A percentile compares a stretch with the other conserved stretches of the same genome.
phyloP scores from a whole-genome alignment of 2,113 vertebrate genomes.

The Sinosuthora webbiana region DNA sequence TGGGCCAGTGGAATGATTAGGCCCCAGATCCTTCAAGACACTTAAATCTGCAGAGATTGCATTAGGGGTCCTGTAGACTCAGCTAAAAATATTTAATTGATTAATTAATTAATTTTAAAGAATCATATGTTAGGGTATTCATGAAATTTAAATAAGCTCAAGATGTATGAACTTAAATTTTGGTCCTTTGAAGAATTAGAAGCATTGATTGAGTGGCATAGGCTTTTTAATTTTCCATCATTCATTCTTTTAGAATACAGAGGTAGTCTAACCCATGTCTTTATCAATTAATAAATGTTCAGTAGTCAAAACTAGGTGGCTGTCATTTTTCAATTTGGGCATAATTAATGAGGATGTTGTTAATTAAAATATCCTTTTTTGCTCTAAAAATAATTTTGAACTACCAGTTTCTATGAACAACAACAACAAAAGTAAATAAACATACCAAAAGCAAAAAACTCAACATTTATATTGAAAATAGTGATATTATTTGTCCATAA shows the following conservation, averaged over 20 bases:
- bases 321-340: not conserved
- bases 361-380: not conserved
- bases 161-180: not conserved
- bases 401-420: not conserved
- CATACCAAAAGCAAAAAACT: not conserved
- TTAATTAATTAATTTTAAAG: not conserved
- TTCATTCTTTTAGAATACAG: not conserved
- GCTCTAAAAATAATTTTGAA: not conserved
- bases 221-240: not conserved
- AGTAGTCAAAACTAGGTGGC: not conserved
- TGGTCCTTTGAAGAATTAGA: not conserved
- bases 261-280: not conserved
- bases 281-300: not conserved
- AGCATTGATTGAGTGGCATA: not conserved
- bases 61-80: not conserved
- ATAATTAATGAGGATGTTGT: not conserved
- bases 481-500: not conserved
- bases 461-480: not conserved
- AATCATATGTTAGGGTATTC: not conserved
- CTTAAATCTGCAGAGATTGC: not conserved
- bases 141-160: not conserved
- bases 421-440: not conserved
- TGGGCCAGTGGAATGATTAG: not conserved
- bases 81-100: not conserved
- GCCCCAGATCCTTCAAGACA: not conserved